phyloP scores from a whole-genome alignment of 2,888 invertebrate genomes.

The Leptinotarsa juncta region DNA sequence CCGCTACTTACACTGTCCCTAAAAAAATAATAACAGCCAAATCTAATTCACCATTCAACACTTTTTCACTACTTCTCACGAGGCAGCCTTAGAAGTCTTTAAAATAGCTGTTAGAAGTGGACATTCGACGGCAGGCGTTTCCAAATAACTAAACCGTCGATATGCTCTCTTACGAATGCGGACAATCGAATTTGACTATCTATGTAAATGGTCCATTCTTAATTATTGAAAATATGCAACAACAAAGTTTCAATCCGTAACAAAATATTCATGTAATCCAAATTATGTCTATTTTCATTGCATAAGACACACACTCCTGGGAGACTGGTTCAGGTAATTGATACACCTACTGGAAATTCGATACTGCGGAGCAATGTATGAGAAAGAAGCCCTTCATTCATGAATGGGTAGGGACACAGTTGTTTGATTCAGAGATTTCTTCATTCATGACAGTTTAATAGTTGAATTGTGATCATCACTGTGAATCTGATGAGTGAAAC shows the following conservation, averaged over 20 bases:
- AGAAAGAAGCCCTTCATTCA: constrained; percentile 59
- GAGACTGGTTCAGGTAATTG: constrained; percentile 48
- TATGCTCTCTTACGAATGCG: too few species aligned
- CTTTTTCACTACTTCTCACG: too few species aligned
- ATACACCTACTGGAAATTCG: constrained; percentile 44
- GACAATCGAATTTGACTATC: too few species aligned
- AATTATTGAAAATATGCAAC: background rate
- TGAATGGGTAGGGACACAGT: constrained; percentile 50
- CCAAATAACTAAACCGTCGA: too few species aligned
- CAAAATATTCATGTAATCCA: background rate
- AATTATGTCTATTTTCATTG: constrained; percentile 20
- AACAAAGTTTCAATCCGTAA: background rate
- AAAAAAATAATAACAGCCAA: too few species aligned
- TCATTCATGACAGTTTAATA: constrained; percentile 49
- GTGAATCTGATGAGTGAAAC: background rate
- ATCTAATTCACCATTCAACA: too few species aligned
- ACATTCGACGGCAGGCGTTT: too few species aligned
- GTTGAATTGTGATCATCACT: constrained; percentile 42
- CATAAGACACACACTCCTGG: constrained; percentile 21
- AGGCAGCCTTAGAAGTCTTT: too few species aligned
- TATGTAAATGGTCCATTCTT: background rate
- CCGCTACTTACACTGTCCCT: too few species aligned
- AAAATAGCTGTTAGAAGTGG: too few species aligned
- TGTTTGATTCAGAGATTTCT: constrained; percentile 46
- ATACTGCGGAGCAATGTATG: constrained; percentile 47